Conservation (phyloP, 2,888 invertebrate genomes). For the Pollenia amentaria region DNA sequence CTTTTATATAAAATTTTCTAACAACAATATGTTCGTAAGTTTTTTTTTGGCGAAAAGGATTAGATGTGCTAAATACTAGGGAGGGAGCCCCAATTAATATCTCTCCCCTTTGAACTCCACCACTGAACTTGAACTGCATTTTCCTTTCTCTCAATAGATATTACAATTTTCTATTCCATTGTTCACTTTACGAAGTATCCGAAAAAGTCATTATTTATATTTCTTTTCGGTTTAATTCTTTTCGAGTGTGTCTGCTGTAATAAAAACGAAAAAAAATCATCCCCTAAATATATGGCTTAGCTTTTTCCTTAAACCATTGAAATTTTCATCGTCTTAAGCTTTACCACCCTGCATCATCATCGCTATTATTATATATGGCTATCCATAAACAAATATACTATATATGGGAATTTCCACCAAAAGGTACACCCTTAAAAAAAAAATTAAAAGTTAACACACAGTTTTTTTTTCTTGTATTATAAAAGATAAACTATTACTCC, state of each 20-base stretch:
- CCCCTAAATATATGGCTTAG: slow-evolving; percentile 57
- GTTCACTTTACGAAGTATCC: slow-evolving; percentile 16
- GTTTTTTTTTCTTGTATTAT: no score
- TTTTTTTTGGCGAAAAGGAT: no score
- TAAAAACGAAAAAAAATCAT: slow-evolving; percentile 42
- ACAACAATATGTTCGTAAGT: no score
- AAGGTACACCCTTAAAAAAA: no score
- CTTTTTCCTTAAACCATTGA: slow-evolving; percentile 27
- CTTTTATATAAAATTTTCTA: not conserved
- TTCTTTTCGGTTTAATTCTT: slow-evolving; percentile 43
- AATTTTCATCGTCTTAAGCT: slow-evolving; percentile 16
- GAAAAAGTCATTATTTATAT: slow-evolving; percentile 69
- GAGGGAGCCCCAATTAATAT: not conserved
- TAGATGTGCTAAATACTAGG: no score
- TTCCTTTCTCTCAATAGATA: not conserved
- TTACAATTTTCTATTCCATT: slow-evolving; percentile 39
- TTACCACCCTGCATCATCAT: not conserved
- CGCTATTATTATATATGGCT: not conserved
- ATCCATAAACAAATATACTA: no score
- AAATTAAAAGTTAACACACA: no score
- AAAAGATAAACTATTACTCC: no score
- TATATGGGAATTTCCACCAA: not conserved
- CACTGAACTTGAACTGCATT: slow-evolving; percentile 12
- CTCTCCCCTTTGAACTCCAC: not conserved
- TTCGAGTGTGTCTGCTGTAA: slow-evolving; percentile 27